phyloP scores from a whole-genome alignment of 2,888 invertebrate genomes.

The Labia minor region DNA sequence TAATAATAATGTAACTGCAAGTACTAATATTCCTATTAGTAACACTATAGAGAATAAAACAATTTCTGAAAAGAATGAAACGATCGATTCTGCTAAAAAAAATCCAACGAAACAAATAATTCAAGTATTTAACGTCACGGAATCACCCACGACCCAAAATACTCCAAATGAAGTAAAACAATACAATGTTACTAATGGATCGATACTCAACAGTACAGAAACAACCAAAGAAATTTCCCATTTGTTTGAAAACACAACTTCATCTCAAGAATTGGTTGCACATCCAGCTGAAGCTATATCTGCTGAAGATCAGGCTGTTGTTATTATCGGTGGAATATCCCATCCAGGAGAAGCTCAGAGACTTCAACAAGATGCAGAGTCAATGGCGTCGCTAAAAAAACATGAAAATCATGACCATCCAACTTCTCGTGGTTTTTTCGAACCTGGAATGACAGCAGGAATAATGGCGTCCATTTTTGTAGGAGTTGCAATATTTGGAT shows the following conservation, averaged over 20 bases:
- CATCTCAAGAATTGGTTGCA: neutral
- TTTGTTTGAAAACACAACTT: no score
- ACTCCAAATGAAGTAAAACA: no score
- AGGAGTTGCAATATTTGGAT: conserved; percentile 34
- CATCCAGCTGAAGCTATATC: neutral
- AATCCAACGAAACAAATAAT: conserved; percentile 20
- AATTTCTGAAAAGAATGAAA: no score
- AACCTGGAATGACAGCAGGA: conserved; percentile 25
- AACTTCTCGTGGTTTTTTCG: conserved; percentile 20
- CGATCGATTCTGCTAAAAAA: conserved; percentile 19
- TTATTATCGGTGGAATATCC: neutral
- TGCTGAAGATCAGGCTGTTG: neutral
- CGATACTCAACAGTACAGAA: no score
- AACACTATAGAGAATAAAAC: conserved; percentile 23
- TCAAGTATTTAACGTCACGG: neutral
- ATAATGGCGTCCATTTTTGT: conserved; percentile 31
- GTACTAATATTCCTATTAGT: no score
- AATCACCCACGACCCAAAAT: neutral
- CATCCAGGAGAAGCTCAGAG: neutral
- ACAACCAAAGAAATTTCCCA: neutral
- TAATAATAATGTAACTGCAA: no score
- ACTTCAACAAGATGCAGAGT: neutral
- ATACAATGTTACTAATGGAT: no score
- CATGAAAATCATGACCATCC: conserved; percentile 19
- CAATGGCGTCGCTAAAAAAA: neutral